A percentile compares a stretch with the other conserved stretches of the same genome.
Conservation (phyloP, 2,888 invertebrate genomes). For the Hyles lineata region DNA sequence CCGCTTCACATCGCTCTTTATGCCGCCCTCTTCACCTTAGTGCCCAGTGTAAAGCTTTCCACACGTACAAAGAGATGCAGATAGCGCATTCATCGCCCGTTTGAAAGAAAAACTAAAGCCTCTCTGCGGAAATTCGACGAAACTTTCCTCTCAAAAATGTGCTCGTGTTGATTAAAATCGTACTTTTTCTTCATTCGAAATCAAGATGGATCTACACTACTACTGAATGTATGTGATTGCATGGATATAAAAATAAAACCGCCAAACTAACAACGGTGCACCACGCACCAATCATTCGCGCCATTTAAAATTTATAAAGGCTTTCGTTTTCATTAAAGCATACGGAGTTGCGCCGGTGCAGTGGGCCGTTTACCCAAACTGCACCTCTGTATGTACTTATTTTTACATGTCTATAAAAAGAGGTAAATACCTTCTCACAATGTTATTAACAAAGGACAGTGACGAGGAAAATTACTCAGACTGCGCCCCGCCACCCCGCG, state of each 20-base stretch:
- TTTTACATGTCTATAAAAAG: constrained; percentile 28
- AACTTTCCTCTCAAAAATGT: neutral
- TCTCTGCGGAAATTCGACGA: neutral
- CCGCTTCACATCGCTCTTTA: constrained; percentile 3
- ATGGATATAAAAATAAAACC: neutral
- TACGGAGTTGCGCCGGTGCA: neutral
- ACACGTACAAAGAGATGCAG: constrained; percentile 3
- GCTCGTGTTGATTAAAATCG: too few species aligned
- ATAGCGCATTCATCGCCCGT: neutral
- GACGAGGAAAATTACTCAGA: constrained; percentile 56
- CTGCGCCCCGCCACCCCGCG: constrained; percentile 37
- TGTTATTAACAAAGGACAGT: constrained; percentile 49
- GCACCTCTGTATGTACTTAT: constrained; percentile 17
- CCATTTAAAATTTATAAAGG: constrained; percentile 17
- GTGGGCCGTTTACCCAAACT: constrained; percentile 15
- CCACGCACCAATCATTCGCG: neutral
- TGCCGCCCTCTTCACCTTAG: neutral
- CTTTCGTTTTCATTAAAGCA: constrained; percentile 21
- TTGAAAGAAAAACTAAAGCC: neutral
- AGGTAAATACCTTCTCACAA: constrained; percentile 30
- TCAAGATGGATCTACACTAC: too few species aligned
- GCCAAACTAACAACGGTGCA: neutral
- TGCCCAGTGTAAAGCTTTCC: constrained; percentile 1
- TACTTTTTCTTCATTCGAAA: too few species aligned
- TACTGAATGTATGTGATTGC: neutral